Evolutionary conservation across 1,140 invertebrate genomes (phyloP).

Genomic region (Diploscapter pachys): DNA sequence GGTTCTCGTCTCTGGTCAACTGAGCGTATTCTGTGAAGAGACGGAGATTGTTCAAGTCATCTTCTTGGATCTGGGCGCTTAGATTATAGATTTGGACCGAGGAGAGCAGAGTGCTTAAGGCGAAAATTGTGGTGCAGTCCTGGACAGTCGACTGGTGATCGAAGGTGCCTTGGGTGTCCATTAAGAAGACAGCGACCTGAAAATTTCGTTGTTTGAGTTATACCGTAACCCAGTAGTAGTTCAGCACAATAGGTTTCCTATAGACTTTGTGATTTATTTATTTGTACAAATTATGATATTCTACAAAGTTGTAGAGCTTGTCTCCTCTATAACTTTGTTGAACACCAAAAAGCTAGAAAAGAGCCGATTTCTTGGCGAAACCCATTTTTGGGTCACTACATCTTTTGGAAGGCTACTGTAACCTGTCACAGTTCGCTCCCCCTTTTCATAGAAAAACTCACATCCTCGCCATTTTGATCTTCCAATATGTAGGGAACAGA

Average conservation of each 20-base stretch:
- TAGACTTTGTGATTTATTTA: no score
- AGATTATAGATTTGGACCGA: conserved; percentile 8
- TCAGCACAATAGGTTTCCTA: no score
- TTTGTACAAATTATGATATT: no score
- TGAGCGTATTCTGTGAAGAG: conserved; percentile 14
- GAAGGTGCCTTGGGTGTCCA: conserved; percentile 12
- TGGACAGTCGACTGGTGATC: conserved; percentile 5
- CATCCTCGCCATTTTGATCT: conserved; percentile 1
- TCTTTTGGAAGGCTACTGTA: no score
- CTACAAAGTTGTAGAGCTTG: neutral
- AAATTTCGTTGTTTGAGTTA: neutral
- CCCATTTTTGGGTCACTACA: no score
- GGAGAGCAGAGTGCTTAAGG: neutral
- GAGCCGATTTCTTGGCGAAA: no score
- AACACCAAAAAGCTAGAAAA: no score
- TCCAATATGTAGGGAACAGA: neutral
- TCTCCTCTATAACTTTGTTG: neutral
- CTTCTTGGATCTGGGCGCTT: conserved; percentile 2
- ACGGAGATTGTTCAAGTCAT: conserved; percentile 3
- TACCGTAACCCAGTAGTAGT: no score
- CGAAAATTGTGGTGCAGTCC: conserved; percentile 7
- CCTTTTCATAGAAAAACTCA: neutral
- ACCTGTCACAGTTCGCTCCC: no score
- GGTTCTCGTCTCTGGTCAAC: no score
- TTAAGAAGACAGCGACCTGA: neutral